Evolutionary conservation across 2,113 vertebrate species (phyloP), one percentile per base, ranked within the genome.

Genomic region (Semnornis frantzii): DNA sequence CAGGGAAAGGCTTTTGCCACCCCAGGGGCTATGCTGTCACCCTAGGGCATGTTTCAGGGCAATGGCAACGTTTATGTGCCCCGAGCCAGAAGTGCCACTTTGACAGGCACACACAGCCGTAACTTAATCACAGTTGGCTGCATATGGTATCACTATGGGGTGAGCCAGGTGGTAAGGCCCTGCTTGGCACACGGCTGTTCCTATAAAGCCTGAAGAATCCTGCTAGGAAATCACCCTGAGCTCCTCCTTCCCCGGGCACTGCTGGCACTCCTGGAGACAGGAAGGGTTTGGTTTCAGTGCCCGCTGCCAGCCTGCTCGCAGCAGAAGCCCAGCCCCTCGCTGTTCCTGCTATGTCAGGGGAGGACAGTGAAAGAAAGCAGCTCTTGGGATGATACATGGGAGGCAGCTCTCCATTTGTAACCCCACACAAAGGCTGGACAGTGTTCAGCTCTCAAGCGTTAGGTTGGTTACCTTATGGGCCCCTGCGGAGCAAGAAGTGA

Each of bases 321-420:
- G 55, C 55, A 25, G 24, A 85, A 76, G 60, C 75, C 94, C 94
- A 95, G 88, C 96, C 95, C 94, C 94, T 97, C 90, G 85, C 66
- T 90, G 90, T 92, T 81, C 37, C 94, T 85, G 91, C 87, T 86
- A 87, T 93, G 97, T 97, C 97, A 96, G 85, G 95, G 95, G 65
- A 92, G 97, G 96, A 98, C 96, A 97, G 94, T 96, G 97, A 97
- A 75, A 97, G 90, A 98, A 97, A 97, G 87, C 97, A 98, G 97
- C 94, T 97, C 95, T 95, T 94, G 89, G 95, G 94, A 96, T 93
- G 94, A 96, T 97, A 90, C 96, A 96, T 97, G 92, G 87, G 87
- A 95, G 85, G 92, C 92, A 96, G 91, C 25, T 79, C 96, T 97
- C 97, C 94, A 97, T 96, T 94, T 97, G 96, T 96, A 97, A 97